phyloP scores from a whole-genome alignment of 2,797 vertebrate genomes.

The Brachyrhaphis roseni region DNA sequence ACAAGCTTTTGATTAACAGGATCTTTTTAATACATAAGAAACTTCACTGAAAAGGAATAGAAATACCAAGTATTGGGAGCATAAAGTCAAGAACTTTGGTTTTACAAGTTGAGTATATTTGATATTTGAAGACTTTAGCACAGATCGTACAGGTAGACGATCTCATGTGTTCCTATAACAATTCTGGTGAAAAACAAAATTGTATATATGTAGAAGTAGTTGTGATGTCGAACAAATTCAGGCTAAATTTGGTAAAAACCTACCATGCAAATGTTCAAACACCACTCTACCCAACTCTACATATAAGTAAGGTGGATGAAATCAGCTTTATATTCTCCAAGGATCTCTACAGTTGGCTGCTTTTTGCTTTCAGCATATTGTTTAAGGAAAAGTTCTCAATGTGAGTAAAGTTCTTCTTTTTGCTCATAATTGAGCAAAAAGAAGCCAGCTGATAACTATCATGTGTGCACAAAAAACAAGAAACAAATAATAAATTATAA shows the following conservation, averaged over 20 bases:
- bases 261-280: background rate
- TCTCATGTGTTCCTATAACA: background rate
- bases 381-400: background rate
- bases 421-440: background rate
- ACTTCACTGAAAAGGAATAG: background rate
- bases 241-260: background rate
- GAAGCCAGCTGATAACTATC: background rate
- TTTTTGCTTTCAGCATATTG: background rate
- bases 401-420: background rate
- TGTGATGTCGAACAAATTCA: background rate
- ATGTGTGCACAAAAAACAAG: background rate
- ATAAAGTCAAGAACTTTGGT: background rate
- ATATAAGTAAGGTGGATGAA: background rate
- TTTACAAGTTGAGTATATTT: background rate
- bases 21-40: background rate
- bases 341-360: background rate
- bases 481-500: background rate
- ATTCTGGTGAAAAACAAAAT: background rate
- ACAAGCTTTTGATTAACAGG: background rate
- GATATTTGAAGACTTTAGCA: background rate
- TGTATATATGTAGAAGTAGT: background rate
- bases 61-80: background rate
- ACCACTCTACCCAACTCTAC: background rate
- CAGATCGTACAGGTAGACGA: background rate
- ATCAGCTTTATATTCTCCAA: background rate